phyloP scores from a whole-genome alignment of 2,888 invertebrate species.

The Pseudoips prasinana region DNA sequence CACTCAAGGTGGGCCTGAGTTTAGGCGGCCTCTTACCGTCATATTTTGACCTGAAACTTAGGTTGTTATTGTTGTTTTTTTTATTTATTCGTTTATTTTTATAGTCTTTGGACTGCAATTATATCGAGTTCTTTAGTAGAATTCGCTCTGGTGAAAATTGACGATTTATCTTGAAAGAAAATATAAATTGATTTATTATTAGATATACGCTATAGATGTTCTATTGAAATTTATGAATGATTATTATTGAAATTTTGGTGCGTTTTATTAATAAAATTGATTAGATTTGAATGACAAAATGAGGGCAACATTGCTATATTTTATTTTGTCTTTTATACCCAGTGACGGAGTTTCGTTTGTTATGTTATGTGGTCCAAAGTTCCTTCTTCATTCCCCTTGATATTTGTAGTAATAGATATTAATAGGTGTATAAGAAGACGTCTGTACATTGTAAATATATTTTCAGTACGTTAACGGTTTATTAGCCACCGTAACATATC shows the following conservation, averaged over 20 bases:
- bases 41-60: conserved; percentile 90
- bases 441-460: conserved; percentile 31
- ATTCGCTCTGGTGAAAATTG: too few relatives aligned
- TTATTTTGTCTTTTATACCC: too few relatives aligned
- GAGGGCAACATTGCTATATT: conserved; percentile 4
- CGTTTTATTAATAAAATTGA: conserved; percentile 4
- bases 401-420: conserved; percentile 27
- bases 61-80: conserved; percentile 34
- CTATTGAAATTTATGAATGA: too few relatives aligned
- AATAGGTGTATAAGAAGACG: conserved; percentile 22
- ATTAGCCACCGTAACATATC: too few relatives aligned
- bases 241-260: too few relatives aligned
- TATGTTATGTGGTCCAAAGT: conserved; percentile 58
- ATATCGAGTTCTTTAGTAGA: conserved; percentile 4
- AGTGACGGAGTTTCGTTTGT: conserved; percentile 26
- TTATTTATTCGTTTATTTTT: conserved; percentile 37
- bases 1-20: conserved; percentile 84
- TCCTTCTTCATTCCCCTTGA: conserved; percentile 56
- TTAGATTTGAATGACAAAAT: conserved; percentile 1
- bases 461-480: too few relatives aligned
- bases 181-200: too few relatives aligned
- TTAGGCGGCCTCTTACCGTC: conserved; percentile 88
- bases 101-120: conserved; percentile 30
- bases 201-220: too few relatives aligned
- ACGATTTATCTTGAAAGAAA: too few relatives aligned